These are phyloP conservation scores for Sterrhoptilus dennistouni DNA, from an alignment of 2,113 vertebrate genomes.

Conservation along the genomic window DNA sequence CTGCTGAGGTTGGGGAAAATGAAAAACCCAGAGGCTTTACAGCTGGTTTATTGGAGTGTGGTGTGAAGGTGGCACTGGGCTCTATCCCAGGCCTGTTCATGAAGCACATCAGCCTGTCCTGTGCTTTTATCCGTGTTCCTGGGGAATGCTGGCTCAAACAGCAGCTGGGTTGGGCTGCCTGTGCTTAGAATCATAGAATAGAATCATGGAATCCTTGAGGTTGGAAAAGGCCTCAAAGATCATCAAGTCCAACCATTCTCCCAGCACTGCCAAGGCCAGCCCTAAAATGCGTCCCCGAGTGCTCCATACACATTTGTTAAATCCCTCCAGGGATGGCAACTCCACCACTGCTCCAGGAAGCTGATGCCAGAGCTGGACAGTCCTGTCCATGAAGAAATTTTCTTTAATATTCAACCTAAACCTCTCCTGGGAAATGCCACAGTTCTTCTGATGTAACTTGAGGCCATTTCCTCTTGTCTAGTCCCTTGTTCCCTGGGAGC, in stretches of 20 bases:
- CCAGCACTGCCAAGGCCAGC: background rate
- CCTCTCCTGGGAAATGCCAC: background rate
- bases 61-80: background rate
- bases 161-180: background rate
- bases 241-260: background rate
- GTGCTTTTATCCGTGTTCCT: background rate
- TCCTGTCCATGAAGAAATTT: background rate
- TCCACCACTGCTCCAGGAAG: background rate
- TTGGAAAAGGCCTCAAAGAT: background rate
- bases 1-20: background rate
- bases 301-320: background rate
- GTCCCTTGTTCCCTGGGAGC: background rate
- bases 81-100: background rate
- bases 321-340: background rate
- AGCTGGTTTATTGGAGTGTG: background rate
- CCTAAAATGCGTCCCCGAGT: background rate
- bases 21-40: background rate
- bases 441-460: background rate
- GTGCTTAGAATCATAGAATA: background rate
- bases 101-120: background rate
- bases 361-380: background rate
- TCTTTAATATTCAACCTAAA: background rate
- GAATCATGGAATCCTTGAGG: background rate
- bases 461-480: background rate
- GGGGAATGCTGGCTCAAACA: rapidly evolving